Percentiles rank a stretch among this genome's conserved stretches.
These are phyloP conservation scores for Craseonycteris thonglongyai DNA, from an alignment of 2,113 vertebrate species.

Conservation along the genomic window DNA sequence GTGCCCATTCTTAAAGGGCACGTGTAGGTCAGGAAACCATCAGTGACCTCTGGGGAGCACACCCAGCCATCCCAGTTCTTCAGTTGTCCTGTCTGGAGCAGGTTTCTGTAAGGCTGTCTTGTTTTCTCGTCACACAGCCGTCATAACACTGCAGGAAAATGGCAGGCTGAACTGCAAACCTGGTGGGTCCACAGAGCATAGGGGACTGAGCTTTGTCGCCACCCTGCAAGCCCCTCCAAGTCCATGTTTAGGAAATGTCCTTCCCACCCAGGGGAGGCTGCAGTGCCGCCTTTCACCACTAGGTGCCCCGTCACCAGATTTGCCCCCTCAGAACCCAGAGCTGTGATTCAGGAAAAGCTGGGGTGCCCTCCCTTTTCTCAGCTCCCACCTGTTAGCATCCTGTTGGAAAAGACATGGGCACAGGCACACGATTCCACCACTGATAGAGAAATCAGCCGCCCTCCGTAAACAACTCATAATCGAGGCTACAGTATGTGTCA, in stretches of 20 bases:
- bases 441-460: neutral
- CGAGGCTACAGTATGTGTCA: neutral
- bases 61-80: neutral
- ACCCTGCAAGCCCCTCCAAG: neutral
- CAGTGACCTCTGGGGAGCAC: neutral
- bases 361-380: neutral
- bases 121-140: neutral
- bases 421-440: neutral
- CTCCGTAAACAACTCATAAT: neutral
- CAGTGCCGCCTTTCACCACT: neutral
- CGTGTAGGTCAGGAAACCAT: neutral
- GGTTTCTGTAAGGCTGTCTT: neutral
- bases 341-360: neutral
- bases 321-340: neutral
- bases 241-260: neutral
- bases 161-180: neutral
- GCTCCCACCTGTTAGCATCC: neutral
- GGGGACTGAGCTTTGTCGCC: neutral
- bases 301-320: conserved; percentile 34
- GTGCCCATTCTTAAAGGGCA: too few relatives aligned
- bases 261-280: neutral
- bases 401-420: neutral
- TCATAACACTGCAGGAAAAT: neutral
- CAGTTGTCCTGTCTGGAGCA: neutral
- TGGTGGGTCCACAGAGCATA: neutral